A percentile compares a stretch with the other conserved stretches of the same genome.
Conservation (phyloP, 2,113 vertebrate genomes). For the Capreolus pygargus region DNA sequence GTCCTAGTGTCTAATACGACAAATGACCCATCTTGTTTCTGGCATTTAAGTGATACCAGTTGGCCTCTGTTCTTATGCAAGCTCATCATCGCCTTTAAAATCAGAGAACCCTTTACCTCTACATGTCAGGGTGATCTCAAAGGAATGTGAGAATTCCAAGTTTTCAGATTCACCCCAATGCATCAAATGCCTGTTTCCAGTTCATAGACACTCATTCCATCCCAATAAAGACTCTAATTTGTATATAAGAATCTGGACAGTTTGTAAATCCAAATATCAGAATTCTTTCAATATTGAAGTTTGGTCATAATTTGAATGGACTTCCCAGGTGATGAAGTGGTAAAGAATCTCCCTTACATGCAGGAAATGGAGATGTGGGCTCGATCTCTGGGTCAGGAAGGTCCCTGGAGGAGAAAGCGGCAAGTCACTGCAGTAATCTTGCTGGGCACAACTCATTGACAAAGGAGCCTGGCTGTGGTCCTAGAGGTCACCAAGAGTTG, state of each 20-base stretch:
- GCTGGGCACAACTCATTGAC: rapidly evolving
- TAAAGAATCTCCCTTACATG: neutral
- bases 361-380: neutral
- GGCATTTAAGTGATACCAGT: neutral
- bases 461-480: neutral
- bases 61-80: neutral
- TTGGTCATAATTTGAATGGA: neutral
- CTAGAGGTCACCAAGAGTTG: rapidly evolving
- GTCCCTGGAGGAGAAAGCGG: neutral
- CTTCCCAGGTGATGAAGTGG: neutral
- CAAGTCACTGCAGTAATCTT: neutral
- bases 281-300: neutral
- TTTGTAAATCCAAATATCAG: neutral
- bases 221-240: neutral
- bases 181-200: neutral
- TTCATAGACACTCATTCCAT: neutral
- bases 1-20: neutral
- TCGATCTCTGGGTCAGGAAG: neutral
- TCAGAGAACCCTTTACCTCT: neutral
- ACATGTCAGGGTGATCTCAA: neutral
- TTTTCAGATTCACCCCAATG: neutral
- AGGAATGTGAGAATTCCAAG: neutral
- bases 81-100: no score
- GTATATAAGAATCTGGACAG: neutral
- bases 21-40: neutral